These are phyloP conservation scores for Ammospiza caudacuta DNA, from an alignment of 2,113 vertebrate genomes.

Conservation along the genomic window DNA sequence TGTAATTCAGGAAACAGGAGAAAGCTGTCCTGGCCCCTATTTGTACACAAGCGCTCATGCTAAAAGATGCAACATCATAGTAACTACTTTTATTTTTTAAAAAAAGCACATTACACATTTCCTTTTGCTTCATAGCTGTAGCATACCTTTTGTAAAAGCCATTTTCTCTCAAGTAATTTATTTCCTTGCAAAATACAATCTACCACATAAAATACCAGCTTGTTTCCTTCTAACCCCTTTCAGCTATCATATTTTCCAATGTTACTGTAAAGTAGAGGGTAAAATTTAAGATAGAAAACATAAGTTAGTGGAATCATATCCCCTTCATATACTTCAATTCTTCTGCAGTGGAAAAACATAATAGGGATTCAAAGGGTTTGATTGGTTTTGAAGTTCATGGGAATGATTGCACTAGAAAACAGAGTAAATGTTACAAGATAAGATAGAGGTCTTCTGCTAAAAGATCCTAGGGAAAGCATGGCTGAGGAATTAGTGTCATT, in stretches of 20 bases:
- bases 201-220: neutral
- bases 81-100: neutral
- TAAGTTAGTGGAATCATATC: neutral
- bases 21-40: neutral
- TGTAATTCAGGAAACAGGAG: neutral
- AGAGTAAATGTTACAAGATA: neutral
- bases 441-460: neutral
- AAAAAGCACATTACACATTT: neutral
- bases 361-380: neutral
- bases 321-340: neutral
- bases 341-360: neutral
- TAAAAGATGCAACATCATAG: neutral
- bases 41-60: neutral
- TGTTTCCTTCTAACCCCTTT: neutral
- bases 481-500: neutral
- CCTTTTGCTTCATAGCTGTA: neutral
- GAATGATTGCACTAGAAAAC: neutral
- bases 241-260: neutral
- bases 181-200: slow-evolving; percentile 1
- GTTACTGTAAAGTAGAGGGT: neutral
- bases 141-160: neutral
- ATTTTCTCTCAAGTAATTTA: neutral
- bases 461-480: neutral
- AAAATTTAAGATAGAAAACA: neutral
- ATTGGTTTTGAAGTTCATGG: neutral